Base-by-base conservation (phyloP, 2,797 vertebrate species). In the Rhynchonycteris naso region DNA sequence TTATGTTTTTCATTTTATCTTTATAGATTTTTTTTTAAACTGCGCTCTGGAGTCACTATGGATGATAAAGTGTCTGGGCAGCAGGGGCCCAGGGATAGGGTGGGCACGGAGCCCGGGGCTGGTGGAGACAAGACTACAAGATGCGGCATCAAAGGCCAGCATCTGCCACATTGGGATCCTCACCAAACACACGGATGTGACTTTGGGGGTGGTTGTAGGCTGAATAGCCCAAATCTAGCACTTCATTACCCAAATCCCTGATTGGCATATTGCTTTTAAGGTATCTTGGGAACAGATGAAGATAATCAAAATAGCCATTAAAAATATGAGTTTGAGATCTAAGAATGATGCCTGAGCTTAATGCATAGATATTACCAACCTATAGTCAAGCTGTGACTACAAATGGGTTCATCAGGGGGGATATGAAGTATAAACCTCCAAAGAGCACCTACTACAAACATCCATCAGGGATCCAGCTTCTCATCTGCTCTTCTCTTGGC, bases 311-410 rank as follows among this genome's bases (percentile, higher is more conserved):
- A n/a, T 72, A 9, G 3, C 50, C 50, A 22, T 26, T 50, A 35
- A 65, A 68, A 88, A 92, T 22, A 89, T 19, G n/a, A 69, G 26
- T 47, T 79, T 92, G 61, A 92, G 58, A 85, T 72, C 85, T 69
- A 91, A 18, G 3, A 86, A 71, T 74, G 54, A 56, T 28, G 5
- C 74, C 87, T 94, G n/a, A 81, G 28, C 22, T 47, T 91, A 33
- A 76, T 19, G 21, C 61, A 12, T 6, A 90, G 12, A 38, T 9
- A 8, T 88, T 50, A 61, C 63, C 16, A 54, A 87, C 22, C 50
- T 35, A 78, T 2, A 33, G 33, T 74, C 21, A 59, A 90, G 72
- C 30, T 58, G 13, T 47, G 35, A 91, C 35, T 7, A 19, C 13
- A 71, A 33, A 65, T 71, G 33, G 80, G 9, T 28, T 69, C 50